Evolutionary conservation across 2,797 vertebrate genomes (phyloP).

Genomic region (Telmatherina bonti): DNA sequence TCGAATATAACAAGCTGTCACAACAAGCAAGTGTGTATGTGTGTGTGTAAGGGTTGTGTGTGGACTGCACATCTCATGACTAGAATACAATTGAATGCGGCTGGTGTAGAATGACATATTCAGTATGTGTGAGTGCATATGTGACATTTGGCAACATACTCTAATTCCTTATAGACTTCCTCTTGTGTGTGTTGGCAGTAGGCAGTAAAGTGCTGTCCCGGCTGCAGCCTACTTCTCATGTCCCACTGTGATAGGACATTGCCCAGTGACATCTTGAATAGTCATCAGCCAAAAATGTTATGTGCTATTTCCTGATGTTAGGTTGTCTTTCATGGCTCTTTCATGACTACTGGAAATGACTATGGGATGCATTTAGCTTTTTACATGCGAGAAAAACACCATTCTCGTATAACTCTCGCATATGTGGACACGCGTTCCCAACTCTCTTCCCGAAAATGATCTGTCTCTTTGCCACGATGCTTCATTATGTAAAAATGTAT

Average conservation of each 20-base stretch:
- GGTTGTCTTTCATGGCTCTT: constrained; percentile 34
- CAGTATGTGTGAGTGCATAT: constrained; percentile 20
- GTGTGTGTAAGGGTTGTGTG: constrained; percentile 15
- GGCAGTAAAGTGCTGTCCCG: constrained; percentile 32
- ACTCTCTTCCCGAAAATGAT: constrained; percentile 4
- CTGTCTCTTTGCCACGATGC: constrained; percentile 3
- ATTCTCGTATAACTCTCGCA: constrained; percentile 10
- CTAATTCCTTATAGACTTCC: constrained; percentile 49
- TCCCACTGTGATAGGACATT: constrained; percentile 50
- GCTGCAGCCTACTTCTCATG: constrained; percentile 55
- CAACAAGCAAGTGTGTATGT: constrained; percentile 23
- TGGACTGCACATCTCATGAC: constrained; percentile 47
- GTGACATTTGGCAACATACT: constrained; percentile 53
- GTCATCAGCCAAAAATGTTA: constrained; percentile 38
- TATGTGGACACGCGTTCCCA: constrained; percentile 6
- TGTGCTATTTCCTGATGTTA: constrained; percentile 49
- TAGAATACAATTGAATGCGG: constrained; percentile 58
- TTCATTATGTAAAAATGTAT: constrained; percentile 31
- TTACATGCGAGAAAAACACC: constrained; percentile 22
- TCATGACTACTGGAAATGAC: constrained; percentile 40
- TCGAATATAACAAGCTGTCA: constrained; percentile 72
- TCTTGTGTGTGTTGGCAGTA: constrained; percentile 54
- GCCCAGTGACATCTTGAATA: constrained; percentile 57
- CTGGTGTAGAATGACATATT: constrained; percentile 41
- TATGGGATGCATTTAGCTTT: constrained; percentile 31